Base-by-base conservation (phyloP, 2,888 invertebrate species). In the Gari tellinella region DNA sequence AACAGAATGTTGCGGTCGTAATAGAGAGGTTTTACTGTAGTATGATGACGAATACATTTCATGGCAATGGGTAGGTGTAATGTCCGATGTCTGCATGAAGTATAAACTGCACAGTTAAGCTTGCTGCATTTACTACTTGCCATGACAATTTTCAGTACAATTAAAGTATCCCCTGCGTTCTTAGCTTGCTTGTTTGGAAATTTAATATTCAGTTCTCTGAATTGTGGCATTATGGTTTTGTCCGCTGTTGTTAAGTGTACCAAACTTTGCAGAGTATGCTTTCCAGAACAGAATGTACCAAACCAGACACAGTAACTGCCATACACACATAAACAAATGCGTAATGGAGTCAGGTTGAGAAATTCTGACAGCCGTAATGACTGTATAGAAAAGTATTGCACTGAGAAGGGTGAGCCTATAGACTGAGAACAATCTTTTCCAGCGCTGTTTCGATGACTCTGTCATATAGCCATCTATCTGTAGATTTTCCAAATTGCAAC, bases 401-500 rank as follows among this genome's bases (percentile, higher is more conserved):
- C n/a, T 14, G 14, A 43, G n/a, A 43, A 43, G 3, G 4, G 15
- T 43, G 4, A 43, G 31, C 10, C 31, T 4, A 31, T 31, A 31
- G 4, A 31, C n/a, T n/a, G n/a, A 10, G 31, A 31, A 31, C 10
- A 10, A 7, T 17, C 4, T 5, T 8, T 43, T 15, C n/a, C 43
- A 14, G 4, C 3, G 43, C 43, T 8, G 5, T 19, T 19, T 43
- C 19, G 7, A 8, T 31, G 31, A 31, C 15, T 19, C 43, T 8
- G 31, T 31, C 10, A 10, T 19, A 25, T 25, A 21, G 10, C 38
- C 31, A 14, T 56, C 17, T 17, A 23, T 38, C n/a, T 38, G 45
- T 21, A 69, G 31, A 26, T 69, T 57, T 19, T 45, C 51, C 17
- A 69, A 69, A 37, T 51, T 69, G 46, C 57, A 62, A 38, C 45